Evolutionary conservation across 2,888 invertebrate species (phyloP), one percentile per base, ranked within the genome.

Genomic region (Globia sparganii): DNA sequence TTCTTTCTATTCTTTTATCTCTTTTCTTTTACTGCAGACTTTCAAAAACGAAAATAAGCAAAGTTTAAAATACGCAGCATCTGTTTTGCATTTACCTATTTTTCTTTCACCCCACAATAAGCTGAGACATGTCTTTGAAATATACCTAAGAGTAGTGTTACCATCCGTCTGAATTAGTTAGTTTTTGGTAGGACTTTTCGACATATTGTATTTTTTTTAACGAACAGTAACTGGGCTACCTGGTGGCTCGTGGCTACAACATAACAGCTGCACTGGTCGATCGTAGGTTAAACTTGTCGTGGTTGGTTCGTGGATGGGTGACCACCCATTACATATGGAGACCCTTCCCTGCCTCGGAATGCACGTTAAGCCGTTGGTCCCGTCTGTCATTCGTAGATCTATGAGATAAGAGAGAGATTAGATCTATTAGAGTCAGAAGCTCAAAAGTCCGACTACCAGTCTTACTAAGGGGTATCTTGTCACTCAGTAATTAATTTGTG

Each of bases 31-130:
- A 77, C 15, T 56, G 46, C 71, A 58, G 11, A 72, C 65, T 78
- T 72, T 65, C 15, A 62, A 59, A 72, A 43, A 70, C n/a, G n/a
- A 74, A 75, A 78, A 75, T 65, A 78, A 65, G 49, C 46, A 28
- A 72, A 81, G 61, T 84, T 84, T 66, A 70, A 73, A 73, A 79
- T 70, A 58, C 62, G 31, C n/a, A 59, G 40, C 73, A 73, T 43
- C 80, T 73, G 80, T 70, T 73, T 81, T 49, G 59, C 56, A 84
- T 81, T 78, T 58, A 58, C 6, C 25, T 72, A 72, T 70, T 73
- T 84, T 67, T 79, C 84, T 84, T 62, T 25, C n/a, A 59, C 69
- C n/a, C 43, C 25, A 25, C 68, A 59, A 34, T 69, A 56, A 40
- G 56, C 56, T 31, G 25, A 84, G 46, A 37, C 53, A 67, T 67